Conservation (phyloP, 1,140 invertebrate genomes). For the Orius laevigatus region DNA sequence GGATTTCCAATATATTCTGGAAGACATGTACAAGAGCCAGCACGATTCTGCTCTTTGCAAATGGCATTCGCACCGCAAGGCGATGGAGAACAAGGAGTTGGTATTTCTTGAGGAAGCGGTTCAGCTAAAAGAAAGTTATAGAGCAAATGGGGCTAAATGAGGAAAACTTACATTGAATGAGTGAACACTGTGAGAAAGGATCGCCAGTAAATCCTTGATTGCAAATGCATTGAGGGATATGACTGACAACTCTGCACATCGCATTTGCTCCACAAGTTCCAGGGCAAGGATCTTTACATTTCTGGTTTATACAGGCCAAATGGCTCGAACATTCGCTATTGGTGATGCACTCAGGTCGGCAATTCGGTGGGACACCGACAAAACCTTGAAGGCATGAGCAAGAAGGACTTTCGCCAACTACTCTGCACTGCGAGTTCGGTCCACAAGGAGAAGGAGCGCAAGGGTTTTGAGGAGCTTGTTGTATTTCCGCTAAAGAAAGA, state of each 20-base stretch:
- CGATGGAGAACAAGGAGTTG: constrained; percentile 45
- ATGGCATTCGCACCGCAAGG: constrained; percentile 58
- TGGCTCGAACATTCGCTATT: constrained; percentile 48
- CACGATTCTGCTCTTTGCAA: constrained; percentile 46
- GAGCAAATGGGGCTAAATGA: neutral
- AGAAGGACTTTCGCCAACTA: constrained; percentile 35
- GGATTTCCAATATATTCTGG: constrained; percentile 59
- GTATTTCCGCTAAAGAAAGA: constrained; percentile 14
- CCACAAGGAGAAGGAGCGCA: constrained; percentile 57
- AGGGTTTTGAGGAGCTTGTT: constrained; percentile 27
- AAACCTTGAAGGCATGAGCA: constrained; percentile 45
- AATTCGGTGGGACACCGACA: constrained; percentile 43
- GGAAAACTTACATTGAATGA: constrained; percentile 33
- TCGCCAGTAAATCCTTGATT: constrained; percentile 43
- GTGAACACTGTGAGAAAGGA: constrained; percentile 48
- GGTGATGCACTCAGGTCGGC: constrained; percentile 45
- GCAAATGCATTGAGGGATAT: constrained; percentile 53
- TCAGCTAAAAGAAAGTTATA: constrained; percentile 16
- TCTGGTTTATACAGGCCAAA: constrained; percentile 48
- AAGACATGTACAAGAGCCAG: constrained; percentile 50
- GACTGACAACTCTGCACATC: constrained; percentile 49
- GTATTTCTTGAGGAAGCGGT: constrained; percentile 19
- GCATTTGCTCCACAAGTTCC: constrained; percentile 52
- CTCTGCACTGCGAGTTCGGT: constrained; percentile 44
- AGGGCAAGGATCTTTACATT: constrained; percentile 47